These are phyloP conservation scores for Contarinia nasturtii DNA, from an alignment of 1,140 invertebrate species.

Conservation along the genomic window DNA sequence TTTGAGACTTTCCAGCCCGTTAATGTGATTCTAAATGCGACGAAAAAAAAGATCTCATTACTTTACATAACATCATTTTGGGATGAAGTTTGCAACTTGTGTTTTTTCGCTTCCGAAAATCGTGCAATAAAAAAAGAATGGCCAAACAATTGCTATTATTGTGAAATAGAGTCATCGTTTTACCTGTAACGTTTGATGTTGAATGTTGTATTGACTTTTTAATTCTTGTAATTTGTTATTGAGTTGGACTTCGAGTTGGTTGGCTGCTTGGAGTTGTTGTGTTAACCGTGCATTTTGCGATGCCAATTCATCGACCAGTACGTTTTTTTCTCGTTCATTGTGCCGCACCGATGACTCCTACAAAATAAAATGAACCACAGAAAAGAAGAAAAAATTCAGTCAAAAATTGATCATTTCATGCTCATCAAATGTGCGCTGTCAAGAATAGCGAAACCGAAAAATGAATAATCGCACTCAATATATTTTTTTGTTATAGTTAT, in stretches of 20 bases:
- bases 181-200: slow-evolving; percentile 52
- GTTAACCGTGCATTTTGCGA: slow-evolving; percentile 81
- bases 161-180: not conserved
- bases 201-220: slow-evolving; percentile 63
- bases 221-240: slow-evolving; percentile 58
- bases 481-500: not conserved
- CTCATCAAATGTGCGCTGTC: not conserved
- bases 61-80: too few relatives aligned
- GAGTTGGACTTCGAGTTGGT: slow-evolving; percentile 61
- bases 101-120: too few relatives aligned
- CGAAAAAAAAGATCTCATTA: not conserved
- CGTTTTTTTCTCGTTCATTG: slow-evolving; percentile 60
- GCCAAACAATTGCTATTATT: too few relatives aligned
- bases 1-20: slow-evolving; percentile 67
- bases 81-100: too few relatives aligned
- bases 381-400: not conserved
- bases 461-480: not conserved
- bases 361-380: not conserved
- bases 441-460: not conserved
- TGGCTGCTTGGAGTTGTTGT: slow-evolving; percentile 66
- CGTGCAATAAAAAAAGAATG: too few relatives aligned
- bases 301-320: slow-evolving; percentile 65
- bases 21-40: slow-evolving; percentile 62
- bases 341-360: slow-evolving; percentile 31
- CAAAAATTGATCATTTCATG: not conserved